Percentiles rank a stretch among this genome's conserved stretches.
Evolutionary conservation across 2,797 vertebrate species (phyloP).

Genomic region (Crax fasciolata): DNA sequence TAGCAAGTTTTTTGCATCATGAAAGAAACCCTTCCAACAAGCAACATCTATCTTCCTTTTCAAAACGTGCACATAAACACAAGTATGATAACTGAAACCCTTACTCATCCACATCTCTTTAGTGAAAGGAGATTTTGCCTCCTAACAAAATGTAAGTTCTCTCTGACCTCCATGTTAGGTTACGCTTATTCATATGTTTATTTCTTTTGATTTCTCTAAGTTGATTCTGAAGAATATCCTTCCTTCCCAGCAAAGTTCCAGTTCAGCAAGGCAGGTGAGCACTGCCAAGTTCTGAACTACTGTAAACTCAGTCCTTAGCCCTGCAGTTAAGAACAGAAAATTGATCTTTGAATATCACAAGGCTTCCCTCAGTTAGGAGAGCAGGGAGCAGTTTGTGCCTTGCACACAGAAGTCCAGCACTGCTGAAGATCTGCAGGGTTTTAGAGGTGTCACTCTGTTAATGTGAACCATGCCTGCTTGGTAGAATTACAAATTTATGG

Average conservation of each 20-base stretch:
- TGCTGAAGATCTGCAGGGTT: background rate
- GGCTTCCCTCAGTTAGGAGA: background rate
- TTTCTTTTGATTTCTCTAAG: background rate
- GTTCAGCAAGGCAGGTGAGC: background rate
- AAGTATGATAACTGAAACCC: background rate
- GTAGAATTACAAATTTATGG: background rate
- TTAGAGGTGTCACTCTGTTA: background rate
- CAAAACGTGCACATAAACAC: background rate
- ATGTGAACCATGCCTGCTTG: background rate
- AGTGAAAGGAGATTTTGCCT: background rate
- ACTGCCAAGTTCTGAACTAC: background rate
- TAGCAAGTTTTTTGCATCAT: constrained; percentile 5
- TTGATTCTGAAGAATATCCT: background rate
- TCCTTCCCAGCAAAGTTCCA: background rate
- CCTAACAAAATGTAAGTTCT: background rate
- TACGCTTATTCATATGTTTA: background rate
- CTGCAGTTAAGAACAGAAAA: background rate
- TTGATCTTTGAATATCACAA: background rate
- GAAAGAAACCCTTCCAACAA: constrained; percentile 32
- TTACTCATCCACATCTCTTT: constrained; percentile 26
- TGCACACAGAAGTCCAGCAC: background rate
- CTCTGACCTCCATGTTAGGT: background rate
- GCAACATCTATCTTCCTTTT: background rate
- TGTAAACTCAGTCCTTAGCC: background rate
- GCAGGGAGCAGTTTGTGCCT: background rate